A percentile compares a stretch with the other conserved stretches of the same genome.
These are phyloP conservation scores for Atopsyche davidsoni DNA, from an alignment of 1,140 invertebrate genomes.

Conservation along the genomic window DNA sequence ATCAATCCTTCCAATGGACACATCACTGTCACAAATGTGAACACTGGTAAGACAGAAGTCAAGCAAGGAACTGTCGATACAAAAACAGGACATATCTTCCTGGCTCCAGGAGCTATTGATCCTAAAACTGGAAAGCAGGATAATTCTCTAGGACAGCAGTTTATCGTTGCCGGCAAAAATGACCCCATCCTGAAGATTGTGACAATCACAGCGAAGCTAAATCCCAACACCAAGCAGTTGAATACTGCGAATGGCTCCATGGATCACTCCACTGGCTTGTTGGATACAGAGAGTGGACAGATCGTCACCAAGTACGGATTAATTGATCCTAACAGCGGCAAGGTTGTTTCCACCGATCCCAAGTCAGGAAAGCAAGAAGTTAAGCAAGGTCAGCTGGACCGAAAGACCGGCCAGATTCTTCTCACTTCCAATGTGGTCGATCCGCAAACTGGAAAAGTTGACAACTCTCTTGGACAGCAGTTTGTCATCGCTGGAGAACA, in stretches of 20 bases:
- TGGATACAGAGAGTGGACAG: slow-evolving; percentile 51
- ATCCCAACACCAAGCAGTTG: slow-evolving; percentile 50
- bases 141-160: slow-evolving; percentile 47
- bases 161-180: slow-evolving; percentile 48
- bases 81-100: slow-evolving; percentile 52
- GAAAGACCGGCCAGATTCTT: slow-evolving; percentile 53
- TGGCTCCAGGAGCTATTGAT: slow-evolving; percentile 48
- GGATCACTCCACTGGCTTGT: slow-evolving; percentile 50
- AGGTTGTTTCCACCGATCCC: slow-evolving; percentile 49
- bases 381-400: slow-evolving; percentile 48
- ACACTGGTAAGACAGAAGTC: slow-evolving; percentile 47
- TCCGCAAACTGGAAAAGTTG: slow-evolving; percentile 48
- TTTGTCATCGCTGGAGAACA: slow-evolving; percentile 50
- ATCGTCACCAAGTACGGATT: slow-evolving; percentile 55
- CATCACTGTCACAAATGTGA: slow-evolving; percentile 43
- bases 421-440: slow-evolving; percentile 49
- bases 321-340: slow-evolving; percentile 51
- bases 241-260: slow-evolving; percentile 51
- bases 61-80: slow-evolving; percentile 48
- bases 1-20: slow-evolving; percentile 52
- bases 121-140: slow-evolving; percentile 48
- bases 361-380: slow-evolving; percentile 51
- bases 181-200: slow-evolving; percentile 51
- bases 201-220: slow-evolving; percentile 53
- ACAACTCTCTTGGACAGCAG: slow-evolving; percentile 47